A percentile compares a stretch with the other conserved stretches of the same genome.
phyloP scores from a whole-genome alignment of 2,113 vertebrate species.

The Pheucticus melanocephalus region DNA sequence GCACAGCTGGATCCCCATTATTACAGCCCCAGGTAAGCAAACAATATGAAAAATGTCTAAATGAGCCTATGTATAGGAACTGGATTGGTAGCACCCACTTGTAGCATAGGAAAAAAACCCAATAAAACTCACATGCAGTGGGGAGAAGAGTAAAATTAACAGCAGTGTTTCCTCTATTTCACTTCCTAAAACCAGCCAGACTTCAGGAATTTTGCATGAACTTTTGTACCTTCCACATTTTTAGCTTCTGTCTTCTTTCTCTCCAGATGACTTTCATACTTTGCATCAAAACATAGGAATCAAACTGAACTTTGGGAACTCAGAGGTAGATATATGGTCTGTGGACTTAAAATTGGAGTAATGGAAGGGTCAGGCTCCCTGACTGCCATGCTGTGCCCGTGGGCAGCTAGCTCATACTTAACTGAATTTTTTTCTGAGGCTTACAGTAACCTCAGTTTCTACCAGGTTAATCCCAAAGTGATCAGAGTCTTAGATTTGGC shows the following conservation, averaged over 20 bases:
- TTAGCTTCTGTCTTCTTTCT: background rate
- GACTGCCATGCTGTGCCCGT: background rate
- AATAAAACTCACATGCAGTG: background rate
- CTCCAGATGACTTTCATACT: background rate
- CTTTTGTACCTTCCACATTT: background rate
- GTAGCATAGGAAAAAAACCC: rapidly evolving
- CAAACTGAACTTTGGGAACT: background rate
- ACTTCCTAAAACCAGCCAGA: background rate
- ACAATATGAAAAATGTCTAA: background rate
- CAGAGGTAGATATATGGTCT: background rate
- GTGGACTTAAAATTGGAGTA: background rate
- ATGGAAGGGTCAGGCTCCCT: background rate
- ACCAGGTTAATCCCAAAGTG: background rate
- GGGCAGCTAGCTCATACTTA: background rate
- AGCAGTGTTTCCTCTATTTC: background rate
- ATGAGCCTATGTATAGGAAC: background rate
- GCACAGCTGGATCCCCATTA: background rate
- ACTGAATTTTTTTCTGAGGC: background rate
- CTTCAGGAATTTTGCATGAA: background rate
- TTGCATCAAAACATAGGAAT: background rate
- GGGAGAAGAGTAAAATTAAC: background rate
- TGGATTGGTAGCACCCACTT: background rate
- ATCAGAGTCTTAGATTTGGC: background rate
- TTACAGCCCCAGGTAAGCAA: background rate
- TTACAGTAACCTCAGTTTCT: background rate